These are phyloP conservation scores for Poeciliopsis turneri DNA, from an alignment of 2,797 vertebrate species.

Conservation along the genomic window DNA sequence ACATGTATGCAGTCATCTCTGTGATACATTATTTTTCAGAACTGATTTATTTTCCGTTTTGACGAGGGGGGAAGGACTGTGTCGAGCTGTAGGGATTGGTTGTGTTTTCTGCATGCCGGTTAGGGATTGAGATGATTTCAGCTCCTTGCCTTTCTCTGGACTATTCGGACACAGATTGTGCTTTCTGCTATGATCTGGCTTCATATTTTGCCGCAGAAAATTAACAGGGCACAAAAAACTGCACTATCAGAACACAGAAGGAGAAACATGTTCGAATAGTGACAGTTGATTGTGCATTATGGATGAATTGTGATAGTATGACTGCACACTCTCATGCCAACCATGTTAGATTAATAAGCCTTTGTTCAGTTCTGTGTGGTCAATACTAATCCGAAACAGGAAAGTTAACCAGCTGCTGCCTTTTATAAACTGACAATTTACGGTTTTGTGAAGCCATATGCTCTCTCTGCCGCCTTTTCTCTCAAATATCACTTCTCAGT, in stretches of 20 bases:
- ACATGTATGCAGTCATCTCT: slow-evolving; percentile 22
- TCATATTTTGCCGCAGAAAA: slow-evolving; percentile 14
- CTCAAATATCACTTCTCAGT: slow-evolving; percentile 72
- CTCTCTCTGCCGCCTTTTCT: slow-evolving; percentile 50
- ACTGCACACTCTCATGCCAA: slow-evolving; percentile 54
- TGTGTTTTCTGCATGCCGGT: slow-evolving; percentile 19
- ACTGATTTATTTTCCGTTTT: slow-evolving; percentile 24
- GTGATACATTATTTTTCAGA: slow-evolving; percentile 45
- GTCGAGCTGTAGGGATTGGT: slow-evolving; percentile 35
- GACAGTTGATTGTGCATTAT: slow-evolving; percentile 49
- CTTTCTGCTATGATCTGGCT: slow-evolving; percentile 21
- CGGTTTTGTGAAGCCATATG: slow-evolving; percentile 69
- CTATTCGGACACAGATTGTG: slow-evolving; percentile 4
- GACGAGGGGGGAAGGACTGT: slow-evolving; percentile 31
- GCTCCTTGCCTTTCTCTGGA: slow-evolving; percentile 7
- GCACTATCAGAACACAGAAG: slow-evolving; percentile 19
- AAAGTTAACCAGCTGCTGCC: slow-evolving; percentile 67
- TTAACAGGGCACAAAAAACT: slow-evolving; percentile 19
- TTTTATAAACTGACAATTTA: slow-evolving; percentile 64
- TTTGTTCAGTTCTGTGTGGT: slow-evolving; percentile 49
- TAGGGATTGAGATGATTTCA: slow-evolving; percentile 28
- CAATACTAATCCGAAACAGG: slow-evolving; percentile 57
- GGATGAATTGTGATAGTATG: slow-evolving; percentile 63
- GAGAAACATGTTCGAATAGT: slow-evolving; percentile 42
- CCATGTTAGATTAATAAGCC: slow-evolving; percentile 56